Conservation (phyloP, 1,140 invertebrate species). For the Phthorimaea operculella region DNA sequence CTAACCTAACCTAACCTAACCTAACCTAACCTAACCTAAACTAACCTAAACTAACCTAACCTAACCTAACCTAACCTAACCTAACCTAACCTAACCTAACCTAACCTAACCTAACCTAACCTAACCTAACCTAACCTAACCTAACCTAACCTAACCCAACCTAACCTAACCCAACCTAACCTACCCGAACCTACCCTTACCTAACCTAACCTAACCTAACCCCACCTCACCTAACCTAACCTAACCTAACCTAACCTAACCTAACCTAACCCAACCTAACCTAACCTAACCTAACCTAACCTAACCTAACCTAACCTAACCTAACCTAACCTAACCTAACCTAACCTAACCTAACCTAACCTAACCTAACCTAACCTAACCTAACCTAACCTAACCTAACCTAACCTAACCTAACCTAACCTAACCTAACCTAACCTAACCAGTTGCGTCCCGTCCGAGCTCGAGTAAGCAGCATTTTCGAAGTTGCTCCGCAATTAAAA, state of each 20-base stretch:
- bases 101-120: slow-evolving; percentile 6
- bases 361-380: slow-evolving; percentile 5
- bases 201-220: slow-evolving; percentile 10
- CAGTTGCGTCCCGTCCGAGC: background rate
- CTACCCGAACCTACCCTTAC: slow-evolving; percentile 6
- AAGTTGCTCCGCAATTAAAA: too few relatives aligned
- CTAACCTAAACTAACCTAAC: too few relatives aligned
- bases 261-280: slow-evolving; percentile 9
- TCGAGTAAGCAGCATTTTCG: too few relatives aligned
- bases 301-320: slow-evolving; percentile 9
- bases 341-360: slow-evolving; percentile 4
- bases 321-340: slow-evolving; percentile 5
- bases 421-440: slow-evolving; percentile 6
- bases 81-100: slow-evolving; percentile 12
- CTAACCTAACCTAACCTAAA: slow-evolving; percentile 12
- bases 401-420: slow-evolving; percentile 7
- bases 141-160: slow-evolving; percentile 2
- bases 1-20: slow-evolving; percentile 6
- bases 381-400: slow-evolving; percentile 4
- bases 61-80: slow-evolving; percentile 12
- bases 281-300: slow-evolving; percentile 11
- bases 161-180: slow-evolving; percentile 6
- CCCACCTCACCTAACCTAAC: slow-evolving; percentile 6
- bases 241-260: slow-evolving; percentile 8
- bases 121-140: slow-evolving; percentile 6